These are phyloP conservation scores for Mustelus asterias DNA, from an alignment of 2,113 vertebrate species.

Conservation along the genomic window DNA sequence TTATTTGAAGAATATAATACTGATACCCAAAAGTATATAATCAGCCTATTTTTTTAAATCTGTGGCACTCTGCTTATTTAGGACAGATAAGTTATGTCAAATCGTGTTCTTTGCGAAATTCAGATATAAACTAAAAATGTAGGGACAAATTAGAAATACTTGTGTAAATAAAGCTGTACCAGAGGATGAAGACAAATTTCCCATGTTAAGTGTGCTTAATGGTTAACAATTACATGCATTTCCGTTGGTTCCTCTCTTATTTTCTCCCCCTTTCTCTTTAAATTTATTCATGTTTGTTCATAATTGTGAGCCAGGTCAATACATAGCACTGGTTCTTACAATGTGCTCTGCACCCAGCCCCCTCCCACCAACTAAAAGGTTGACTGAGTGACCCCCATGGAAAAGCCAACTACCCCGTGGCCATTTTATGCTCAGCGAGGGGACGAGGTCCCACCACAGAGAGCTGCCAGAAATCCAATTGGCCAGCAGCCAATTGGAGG, in stretches of 20 bases:
- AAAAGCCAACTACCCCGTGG: too few relatives aligned
- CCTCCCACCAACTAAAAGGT: too few relatives aligned
- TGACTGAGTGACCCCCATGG: too few relatives aligned
- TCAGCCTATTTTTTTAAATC: neutral
- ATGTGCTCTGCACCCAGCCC: too few relatives aligned
- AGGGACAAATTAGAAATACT: too few relatives aligned
- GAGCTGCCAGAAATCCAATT: too few relatives aligned
- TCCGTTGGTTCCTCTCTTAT: neutral
- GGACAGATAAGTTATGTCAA: neutral
- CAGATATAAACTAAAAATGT: too few relatives aligned
- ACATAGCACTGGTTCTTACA: too few relatives aligned
- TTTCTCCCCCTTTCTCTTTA: neutral
- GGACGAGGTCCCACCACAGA: too few relatives aligned
- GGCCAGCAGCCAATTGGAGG: too few relatives aligned
- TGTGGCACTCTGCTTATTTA: neutral
- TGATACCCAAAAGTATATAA: neutral
- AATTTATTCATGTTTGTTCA: neutral
- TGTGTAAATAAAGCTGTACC: neutral
- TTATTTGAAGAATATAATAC: neutral
- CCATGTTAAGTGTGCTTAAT: neutral
- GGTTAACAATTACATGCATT: neutral
- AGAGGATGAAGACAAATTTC: neutral
- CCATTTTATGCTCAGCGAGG: too few relatives aligned
- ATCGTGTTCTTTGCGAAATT: neutral
- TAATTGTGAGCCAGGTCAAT: neutral